phyloP scores from a whole-genome alignment of 1,140 invertebrate genomes.

The Meloidogyne exigua region DNA sequence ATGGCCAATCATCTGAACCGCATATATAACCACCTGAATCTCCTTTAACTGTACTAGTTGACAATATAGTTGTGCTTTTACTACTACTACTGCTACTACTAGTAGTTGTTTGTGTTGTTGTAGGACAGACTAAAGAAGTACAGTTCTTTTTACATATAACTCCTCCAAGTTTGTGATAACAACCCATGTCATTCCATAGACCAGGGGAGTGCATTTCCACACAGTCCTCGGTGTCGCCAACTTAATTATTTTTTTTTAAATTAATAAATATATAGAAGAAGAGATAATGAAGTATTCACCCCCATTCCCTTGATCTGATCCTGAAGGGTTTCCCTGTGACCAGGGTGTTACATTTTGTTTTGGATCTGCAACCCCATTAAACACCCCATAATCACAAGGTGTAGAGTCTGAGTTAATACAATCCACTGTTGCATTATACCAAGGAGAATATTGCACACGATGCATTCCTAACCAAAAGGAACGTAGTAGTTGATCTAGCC shows the following conservation, averaged over 20 bases:
- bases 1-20: background rate
- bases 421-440: background rate
- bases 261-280: background rate
- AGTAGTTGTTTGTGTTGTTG: background rate
- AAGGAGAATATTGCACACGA: background rate
- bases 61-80: background rate
- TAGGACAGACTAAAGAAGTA: background rate
- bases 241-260: no score
- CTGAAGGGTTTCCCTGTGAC: background rate
- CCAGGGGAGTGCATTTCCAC: background rate
- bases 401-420: background rate
- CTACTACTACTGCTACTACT: no score
- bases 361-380: background rate
- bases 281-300: no score
- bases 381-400: background rate
- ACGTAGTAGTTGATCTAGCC: background rate
- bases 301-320: background rate
- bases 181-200: background rate
- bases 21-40: background rate
- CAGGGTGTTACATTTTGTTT: background rate
- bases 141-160: background rate
- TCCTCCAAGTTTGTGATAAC: background rate
- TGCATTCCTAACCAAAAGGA: background rate
- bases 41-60: background rate
- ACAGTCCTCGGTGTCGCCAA: background rate